A percentile compares a stretch with the other conserved stretches of the same genome.
phyloP scores from a whole-genome alignment of 2,797 vertebrate species.

The Percopsis omiscomaycus region DNA sequence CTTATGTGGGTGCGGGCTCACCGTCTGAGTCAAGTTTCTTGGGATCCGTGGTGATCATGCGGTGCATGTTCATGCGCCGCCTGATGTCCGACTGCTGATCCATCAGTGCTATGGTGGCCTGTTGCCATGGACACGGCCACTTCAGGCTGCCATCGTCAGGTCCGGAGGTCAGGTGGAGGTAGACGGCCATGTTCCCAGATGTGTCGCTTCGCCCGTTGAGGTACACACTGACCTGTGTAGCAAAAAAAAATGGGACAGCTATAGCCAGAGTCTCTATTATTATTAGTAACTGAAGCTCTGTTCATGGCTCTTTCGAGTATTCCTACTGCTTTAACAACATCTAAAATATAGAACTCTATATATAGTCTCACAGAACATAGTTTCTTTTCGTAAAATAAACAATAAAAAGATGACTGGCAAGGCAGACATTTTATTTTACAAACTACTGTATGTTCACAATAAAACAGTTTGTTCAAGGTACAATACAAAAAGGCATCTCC shows the following conservation, averaged over 20 bases:
- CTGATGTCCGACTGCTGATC: slow-evolving; percentile 89
- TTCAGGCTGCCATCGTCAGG: slow-evolving; percentile 78
- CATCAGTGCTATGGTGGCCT: slow-evolving; percentile 83
- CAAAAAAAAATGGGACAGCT: slow-evolving; percentile 35
- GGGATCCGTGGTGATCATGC: slow-evolving; percentile 86
- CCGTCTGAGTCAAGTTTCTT: slow-evolving; percentile 43
- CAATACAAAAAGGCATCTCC: too few relatives aligned
- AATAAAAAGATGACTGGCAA: too few relatives aligned
- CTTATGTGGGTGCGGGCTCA: slow-evolving; percentile 47
- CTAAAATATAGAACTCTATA: too few relatives aligned
- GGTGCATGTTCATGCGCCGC: slow-evolving; percentile 84
- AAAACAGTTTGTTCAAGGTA: too few relatives aligned
- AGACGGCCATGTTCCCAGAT: slow-evolving; percentile 69
- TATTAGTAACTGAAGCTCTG: too few relatives aligned
- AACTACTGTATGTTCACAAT: too few relatives aligned
- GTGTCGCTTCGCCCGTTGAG: slow-evolving; percentile 45
- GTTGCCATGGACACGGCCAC: slow-evolving; percentile 90
- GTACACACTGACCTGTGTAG: slow-evolving; percentile 75
- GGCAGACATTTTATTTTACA: too few relatives aligned
- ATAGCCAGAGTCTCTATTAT: neutral
- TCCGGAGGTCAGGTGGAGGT: slow-evolving; percentile 82
- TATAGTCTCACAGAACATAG: too few relatives aligned
- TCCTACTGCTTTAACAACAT: too few relatives aligned
- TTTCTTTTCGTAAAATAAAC: too few relatives aligned
- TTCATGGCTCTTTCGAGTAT: too few relatives aligned